phyloP scores from a whole-genome alignment of 2,797 vertebrate species.

The Hippoglossus hippoglossus region DNA sequence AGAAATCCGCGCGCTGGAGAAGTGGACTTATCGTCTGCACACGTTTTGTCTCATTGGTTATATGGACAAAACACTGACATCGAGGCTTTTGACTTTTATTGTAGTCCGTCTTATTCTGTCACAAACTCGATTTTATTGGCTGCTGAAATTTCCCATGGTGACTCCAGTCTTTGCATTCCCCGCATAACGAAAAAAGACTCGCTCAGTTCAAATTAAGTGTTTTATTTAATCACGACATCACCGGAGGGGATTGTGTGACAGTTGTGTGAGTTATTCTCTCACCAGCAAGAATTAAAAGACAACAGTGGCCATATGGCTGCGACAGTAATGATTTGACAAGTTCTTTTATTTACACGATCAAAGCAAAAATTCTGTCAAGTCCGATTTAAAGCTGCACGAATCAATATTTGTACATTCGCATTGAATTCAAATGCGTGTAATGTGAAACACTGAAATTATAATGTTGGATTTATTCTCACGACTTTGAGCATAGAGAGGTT shows the following conservation, averaged over 20 bases:
- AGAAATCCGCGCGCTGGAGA: slow-evolving; percentile 23
- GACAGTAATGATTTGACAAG: slow-evolving; percentile 11
- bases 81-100: slow-evolving; percentile 41
- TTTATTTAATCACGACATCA: slow-evolving; percentile 44
- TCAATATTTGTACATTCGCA: not conserved
- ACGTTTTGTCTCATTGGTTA: slow-evolving; percentile 36
- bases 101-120: slow-evolving; percentile 33
- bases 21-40: slow-evolving; percentile 28
- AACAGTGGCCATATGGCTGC: slow-evolving; percentile 9
- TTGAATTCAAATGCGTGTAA: not conserved
- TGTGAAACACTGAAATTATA: not conserved
- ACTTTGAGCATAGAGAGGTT: no score
- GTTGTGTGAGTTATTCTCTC: slow-evolving; percentile 20
- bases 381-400: slow-evolving; percentile 2
- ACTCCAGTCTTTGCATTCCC: slow-evolving; percentile 15
- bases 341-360: slow-evolving; percentile 29
- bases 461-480: not conserved
- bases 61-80: slow-evolving; percentile 36
- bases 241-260: slow-evolving; percentile 34
- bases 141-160: slow-evolving; percentile 27
- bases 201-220: slow-evolving; percentile 32
- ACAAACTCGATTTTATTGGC: slow-evolving; percentile 51
- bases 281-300: slow-evolving; percentile 25
- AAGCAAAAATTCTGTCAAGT: not conserved
- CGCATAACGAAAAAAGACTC: slow-evolving; percentile 31